Conservation (phyloP, 2,113 vertebrate species). For the Neolamprologus longior region DNA sequence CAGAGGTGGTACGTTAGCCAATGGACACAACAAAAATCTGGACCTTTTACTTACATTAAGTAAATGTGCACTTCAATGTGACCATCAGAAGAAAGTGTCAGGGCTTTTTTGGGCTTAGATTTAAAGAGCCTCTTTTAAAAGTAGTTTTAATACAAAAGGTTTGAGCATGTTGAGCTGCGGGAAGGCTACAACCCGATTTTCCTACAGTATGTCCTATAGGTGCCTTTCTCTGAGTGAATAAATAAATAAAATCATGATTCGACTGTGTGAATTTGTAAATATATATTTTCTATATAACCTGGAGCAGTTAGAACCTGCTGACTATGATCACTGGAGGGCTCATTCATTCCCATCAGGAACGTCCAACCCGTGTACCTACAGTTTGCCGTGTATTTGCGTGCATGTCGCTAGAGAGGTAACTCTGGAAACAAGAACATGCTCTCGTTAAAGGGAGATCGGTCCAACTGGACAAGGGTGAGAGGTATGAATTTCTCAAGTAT, state of each 20-base stretch:
- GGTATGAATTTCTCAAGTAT: not conserved
- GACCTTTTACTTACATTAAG: conserved; percentile 1
- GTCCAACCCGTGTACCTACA: not conserved
- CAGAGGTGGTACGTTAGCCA: conserved; percentile 4
- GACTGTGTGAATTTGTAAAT: conserved; percentile 19
- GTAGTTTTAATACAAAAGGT: conserved; percentile 15
- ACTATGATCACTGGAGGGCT: conserved; percentile 40
- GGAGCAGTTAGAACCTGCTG: conserved; percentile 53
- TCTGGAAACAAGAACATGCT: conserved; percentile 37
- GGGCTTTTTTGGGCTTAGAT: not conserved
- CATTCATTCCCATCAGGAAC: conserved; percentile 26
- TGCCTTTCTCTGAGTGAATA: conserved; percentile 13
- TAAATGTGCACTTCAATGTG: conserved; percentile 1
- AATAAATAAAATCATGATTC: conserved; percentile 12
- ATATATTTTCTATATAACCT: conserved; percentile 6
- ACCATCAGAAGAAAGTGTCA: not conserved
- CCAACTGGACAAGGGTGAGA: not conserved
- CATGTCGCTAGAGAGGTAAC: not conserved
- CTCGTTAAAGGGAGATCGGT: conserved; percentile 60
- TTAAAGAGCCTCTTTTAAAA: conserved; percentile 9
- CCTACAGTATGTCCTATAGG: not conserved
- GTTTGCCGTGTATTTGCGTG: not conserved
- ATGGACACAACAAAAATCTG: conserved; percentile 44
- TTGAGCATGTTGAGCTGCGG: not conserved
- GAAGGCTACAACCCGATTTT: conserved; percentile 7